Evolutionary conservation across 1,140 invertebrate species (phyloP), one percentile per base, ranked within the genome.

Genomic region (Pogonognathellus flavescens): DNA sequence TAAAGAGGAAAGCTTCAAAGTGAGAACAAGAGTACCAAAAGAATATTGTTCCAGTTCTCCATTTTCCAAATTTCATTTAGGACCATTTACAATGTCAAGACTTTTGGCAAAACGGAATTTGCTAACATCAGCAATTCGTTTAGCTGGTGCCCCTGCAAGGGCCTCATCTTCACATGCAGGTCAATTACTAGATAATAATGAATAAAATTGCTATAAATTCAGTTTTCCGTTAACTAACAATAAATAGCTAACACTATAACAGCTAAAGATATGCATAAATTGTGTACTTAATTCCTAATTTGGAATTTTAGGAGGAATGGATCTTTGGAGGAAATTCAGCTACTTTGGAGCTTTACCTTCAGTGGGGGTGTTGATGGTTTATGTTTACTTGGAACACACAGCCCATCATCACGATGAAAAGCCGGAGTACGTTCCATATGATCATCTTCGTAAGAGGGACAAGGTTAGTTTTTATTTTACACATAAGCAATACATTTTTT

Each of bases 331-430:
- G 22, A 81, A 81, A 14, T 81, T 81, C 9, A 31, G 22, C 5
- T 25, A 55, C 6, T 81, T 81, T 81, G 80, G 80, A 18, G 80
- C 80, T 57, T 25, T 81, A 8, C 80, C 80, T 11, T 81, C 50
- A 3, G 80, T 81, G 2, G 80, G 80, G 5, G 20, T 81, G 10
- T 7, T 81, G 52, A 55, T 57, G 53, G 80, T 57, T n/a, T 81
- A 55, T 18, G 80, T 81, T 25, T 57, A 55, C 55, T 20, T 81
- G 80, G 80, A 76, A 31, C 70, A 59, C 16, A 59, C 80, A 22
- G 50, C 80, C 22, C 80, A 81, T 81, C 50, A 59, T 14, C 2
- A 57, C 52, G 76, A 80, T 53, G n/a, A 81, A 10, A 10, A 53
- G 14, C 50, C 50, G 25, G 80, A 81, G 50, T 81, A 81, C 52